Conservation (phyloP, 2,113 vertebrate genomes). For the Choloepus hoffmanni region DNA sequence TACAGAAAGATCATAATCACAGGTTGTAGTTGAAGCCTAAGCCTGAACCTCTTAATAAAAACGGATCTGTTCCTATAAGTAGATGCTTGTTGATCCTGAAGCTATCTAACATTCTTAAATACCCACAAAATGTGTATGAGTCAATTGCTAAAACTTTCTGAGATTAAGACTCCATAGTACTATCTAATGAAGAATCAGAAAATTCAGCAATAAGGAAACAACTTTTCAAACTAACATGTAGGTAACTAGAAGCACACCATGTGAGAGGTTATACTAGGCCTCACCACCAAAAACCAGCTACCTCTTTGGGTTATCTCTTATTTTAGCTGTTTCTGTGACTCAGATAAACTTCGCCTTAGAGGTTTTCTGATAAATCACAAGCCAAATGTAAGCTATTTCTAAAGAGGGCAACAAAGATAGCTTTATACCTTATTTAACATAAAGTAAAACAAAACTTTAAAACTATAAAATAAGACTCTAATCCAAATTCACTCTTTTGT, state of each 20-base stretch:
- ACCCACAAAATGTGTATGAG: background rate
- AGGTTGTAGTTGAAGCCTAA: background rate
- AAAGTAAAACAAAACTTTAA: slow-evolving; percentile 12
- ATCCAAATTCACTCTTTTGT: background rate
- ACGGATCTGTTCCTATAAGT: background rate
- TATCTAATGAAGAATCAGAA: background rate
- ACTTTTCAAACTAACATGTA: background rate
- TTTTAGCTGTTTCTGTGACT: background rate
- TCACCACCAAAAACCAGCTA: background rate
- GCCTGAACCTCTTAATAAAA: background rate
- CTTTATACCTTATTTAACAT: background rate
- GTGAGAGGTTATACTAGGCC: background rate
- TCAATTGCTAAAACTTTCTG: background rate
- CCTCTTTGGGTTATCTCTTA: background rate
- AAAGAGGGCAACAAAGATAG: background rate
- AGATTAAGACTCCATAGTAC: slow-evolving; percentile 1
- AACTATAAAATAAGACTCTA: background rate
- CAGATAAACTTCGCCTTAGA: background rate
- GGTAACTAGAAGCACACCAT: background rate
- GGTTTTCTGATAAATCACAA: slow-evolving; percentile 3
- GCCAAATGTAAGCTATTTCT: background rate
- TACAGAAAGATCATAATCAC: background rate
- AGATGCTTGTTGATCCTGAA: background rate
- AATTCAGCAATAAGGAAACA: slow-evolving; percentile 4
- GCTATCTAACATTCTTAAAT: slow-evolving; percentile 16